Percentiles rank a stretch among this genome's conserved stretches.
Evolutionary conservation across 92 coral and sea anemone genomes (phyloP).

Genomic region (Porites rus): DNA sequence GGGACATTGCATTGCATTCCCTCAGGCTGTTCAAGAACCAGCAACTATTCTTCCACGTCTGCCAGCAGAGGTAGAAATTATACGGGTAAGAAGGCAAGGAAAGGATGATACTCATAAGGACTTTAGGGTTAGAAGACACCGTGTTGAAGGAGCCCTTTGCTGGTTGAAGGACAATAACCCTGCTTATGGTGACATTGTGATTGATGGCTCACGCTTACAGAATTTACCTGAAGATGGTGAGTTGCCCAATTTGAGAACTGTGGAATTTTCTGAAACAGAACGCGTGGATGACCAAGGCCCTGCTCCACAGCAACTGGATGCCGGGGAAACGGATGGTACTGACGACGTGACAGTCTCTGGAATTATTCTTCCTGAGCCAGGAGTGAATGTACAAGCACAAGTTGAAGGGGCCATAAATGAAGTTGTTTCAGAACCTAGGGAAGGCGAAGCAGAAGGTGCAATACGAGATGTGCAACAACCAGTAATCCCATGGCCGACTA

Average conservation of each 20-base stretch:
- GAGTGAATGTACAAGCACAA: constrained; percentile 44
- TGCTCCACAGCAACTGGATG: constrained; percentile 41
- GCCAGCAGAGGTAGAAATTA: constrained; percentile 44
- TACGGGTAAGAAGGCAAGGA: constrained; percentile 64
- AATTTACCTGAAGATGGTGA: too few species aligned
- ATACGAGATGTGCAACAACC: too few species aligned
- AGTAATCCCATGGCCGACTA: not conserved
- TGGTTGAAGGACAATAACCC: constrained; percentile 51
- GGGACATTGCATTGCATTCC: constrained; percentile 72
- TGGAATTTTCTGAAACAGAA: constrained; percentile 16
- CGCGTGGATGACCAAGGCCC: constrained; percentile 39
- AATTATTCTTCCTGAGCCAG: constrained; percentile 44
- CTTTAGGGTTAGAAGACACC: constrained; percentile 45
- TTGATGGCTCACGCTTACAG: not conserved
- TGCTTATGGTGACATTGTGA: constrained; percentile 12
- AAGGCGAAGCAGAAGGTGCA: too few species aligned
- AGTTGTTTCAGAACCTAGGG: not conserved
- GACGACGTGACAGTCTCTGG: constrained; percentile 50
- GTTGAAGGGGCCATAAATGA: constrained; percentile 20
- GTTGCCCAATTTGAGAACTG: too few species aligned
- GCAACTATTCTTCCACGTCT: constrained; percentile 51
- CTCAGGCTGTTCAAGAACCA: constrained; percentile 65
- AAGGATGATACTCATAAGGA: constrained; percentile 54
- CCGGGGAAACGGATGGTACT: not conserved
- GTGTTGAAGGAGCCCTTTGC: constrained; percentile 43